Percentiles rank a stretch among this genome's conserved stretches.
phyloP scores from a whole-genome alignment of 2,888 invertebrate species.

The Alitta virens region DNA sequence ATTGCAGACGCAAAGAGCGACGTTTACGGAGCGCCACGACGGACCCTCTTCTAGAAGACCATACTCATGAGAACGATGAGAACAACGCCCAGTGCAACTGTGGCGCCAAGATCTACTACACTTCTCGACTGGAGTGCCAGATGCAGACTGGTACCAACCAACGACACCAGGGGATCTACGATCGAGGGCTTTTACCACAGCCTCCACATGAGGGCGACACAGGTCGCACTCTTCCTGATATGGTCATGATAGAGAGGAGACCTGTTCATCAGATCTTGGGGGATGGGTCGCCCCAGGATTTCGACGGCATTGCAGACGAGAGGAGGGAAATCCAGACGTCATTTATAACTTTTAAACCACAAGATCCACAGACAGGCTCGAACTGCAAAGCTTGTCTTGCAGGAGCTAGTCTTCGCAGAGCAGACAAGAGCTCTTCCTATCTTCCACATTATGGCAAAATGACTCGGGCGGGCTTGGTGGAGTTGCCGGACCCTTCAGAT shows the following conservation, averaged over 20 bases:
- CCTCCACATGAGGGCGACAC: not conserved
- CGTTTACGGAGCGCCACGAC: constrained; percentile 9
- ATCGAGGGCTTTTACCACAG: too few relatives aligned
- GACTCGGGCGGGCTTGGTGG: not conserved
- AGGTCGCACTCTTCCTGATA: constrained; percentile 5
- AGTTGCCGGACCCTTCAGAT: not conserved
- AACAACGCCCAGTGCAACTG: constrained; percentile 16
- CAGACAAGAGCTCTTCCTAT: not conserved
- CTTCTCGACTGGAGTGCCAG: constrained; percentile 9
- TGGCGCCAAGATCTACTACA: constrained; percentile 14
- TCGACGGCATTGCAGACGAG: not conserved
- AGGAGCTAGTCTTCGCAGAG: not conserved
- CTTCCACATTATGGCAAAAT: not conserved
- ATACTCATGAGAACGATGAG: constrained; percentile 12
- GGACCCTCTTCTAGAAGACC: constrained; percentile 13
- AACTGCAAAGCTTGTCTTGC: not conserved
- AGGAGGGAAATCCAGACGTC: constrained; percentile 11
- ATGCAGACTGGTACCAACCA: not conserved
- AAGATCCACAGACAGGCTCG: too few relatives aligned
- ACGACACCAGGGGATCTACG: not conserved
- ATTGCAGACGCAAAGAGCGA: constrained; percentile 11
- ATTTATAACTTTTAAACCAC: constrained; percentile 14
- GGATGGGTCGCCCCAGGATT: not conserved
- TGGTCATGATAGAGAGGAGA: constrained; percentile 10
- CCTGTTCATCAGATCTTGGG: constrained; percentile 7